Conservation (phyloP, 2,113 vertebrate species). For the Pygoscelis antarcticus region DNA sequence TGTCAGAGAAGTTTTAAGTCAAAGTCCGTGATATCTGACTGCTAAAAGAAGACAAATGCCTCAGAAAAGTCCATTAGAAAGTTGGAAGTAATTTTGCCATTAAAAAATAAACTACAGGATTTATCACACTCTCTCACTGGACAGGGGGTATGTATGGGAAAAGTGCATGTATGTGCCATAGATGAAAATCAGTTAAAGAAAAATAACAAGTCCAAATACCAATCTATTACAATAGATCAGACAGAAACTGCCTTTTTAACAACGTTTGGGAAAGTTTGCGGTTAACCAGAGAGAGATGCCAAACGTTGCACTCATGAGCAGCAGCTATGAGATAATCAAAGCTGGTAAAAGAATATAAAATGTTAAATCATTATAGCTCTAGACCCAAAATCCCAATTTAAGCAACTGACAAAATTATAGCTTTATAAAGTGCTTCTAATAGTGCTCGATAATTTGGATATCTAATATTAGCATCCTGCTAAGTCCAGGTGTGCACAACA, state of each 20-base stretch:
- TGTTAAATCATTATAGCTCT: not conserved
- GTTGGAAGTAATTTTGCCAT: slow-evolving; percentile 47
- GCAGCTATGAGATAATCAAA: not conserved
- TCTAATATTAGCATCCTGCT: not conserved
- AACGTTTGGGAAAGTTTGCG: not conserved
- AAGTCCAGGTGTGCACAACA: not conserved
- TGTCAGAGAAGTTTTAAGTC: not conserved
- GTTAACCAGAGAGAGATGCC: not conserved
- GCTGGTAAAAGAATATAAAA: not conserved
- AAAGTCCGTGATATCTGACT: not conserved
- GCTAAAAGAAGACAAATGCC: not conserved
- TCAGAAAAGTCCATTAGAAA: slow-evolving; percentile 34
- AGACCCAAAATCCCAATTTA: not conserved
- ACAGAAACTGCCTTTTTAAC: not conserved
- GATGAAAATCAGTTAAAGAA: not conserved
- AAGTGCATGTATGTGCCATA: not conserved
- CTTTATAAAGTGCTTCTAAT: not conserved
- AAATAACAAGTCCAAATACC: not conserved
- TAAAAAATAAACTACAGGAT: slow-evolving; percentile 49
- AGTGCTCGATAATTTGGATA: not conserved
- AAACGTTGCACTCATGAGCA: not conserved
- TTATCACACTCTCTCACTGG: slow-evolving; percentile 3
- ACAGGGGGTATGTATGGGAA: not conserved
- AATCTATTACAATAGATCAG: not conserved
- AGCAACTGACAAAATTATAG: not conserved